These are phyloP conservation scores for Idaea dimidiata DNA, from an alignment of 2,888 invertebrate species.

Conservation along the genomic window DNA sequence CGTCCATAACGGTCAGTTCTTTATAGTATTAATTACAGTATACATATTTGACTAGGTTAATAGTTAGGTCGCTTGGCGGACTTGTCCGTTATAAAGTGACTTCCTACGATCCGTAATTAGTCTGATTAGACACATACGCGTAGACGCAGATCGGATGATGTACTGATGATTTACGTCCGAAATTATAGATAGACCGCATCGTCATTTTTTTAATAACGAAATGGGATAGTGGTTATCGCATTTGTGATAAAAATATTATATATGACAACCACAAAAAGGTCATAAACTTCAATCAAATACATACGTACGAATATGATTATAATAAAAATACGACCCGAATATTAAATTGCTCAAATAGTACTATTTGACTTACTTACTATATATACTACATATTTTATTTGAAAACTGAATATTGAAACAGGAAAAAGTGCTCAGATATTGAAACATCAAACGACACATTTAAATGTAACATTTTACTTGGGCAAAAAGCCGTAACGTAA, in stretches of 20 bases:
- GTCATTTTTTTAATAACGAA: too few relatives aligned
- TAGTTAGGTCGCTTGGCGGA: too few relatives aligned
- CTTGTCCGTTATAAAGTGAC: too few relatives aligned
- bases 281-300: background rate
- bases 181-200: too few relatives aligned
- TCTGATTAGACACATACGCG: too few relatives aligned
- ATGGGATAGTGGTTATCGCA: too few relatives aligned
- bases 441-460: constrained; percentile 10
- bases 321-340: background rate
- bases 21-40: background rate
- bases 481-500: constrained; percentile 16
- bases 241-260: too few relatives aligned
- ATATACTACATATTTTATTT: background rate
- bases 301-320: background rate
- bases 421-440: background rate
- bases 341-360: background rate
- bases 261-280: background rate
- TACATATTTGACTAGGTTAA: too few relatives aligned
- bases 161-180: too few relatives aligned
- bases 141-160: too few relatives aligned
- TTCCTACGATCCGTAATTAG: too few relatives aligned
- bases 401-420: background rate
- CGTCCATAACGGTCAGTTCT: constrained; percentile 89
- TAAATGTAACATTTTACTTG: constrained; percentile 5
- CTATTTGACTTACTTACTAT: too few relatives aligned